Evolutionary conservation across 2,113 vertebrate genomes (phyloP).

Genomic region (Colaptes auratus): DNA sequence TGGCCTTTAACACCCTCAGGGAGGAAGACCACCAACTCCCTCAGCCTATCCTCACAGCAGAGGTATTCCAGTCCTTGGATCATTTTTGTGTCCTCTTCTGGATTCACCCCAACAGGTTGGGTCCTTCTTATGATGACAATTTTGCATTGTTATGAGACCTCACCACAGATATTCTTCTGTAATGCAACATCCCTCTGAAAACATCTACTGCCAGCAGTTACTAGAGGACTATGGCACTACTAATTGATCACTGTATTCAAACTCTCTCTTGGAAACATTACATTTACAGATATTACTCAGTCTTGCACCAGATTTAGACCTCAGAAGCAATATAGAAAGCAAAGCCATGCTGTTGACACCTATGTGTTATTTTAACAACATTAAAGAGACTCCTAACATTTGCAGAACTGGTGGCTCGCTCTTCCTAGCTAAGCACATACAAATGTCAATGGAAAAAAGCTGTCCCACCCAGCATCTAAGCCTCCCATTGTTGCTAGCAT

Average conservation of each 20-base stretch:
- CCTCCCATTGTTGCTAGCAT: background rate
- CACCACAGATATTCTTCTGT: background rate
- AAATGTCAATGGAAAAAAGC: rapidly evolving
- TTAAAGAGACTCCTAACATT: background rate
- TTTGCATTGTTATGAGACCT: background rate
- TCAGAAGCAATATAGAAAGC: background rate
- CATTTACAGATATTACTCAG: background rate
- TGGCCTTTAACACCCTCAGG: no score
- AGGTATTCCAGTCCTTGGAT: no score
- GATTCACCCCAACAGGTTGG: no score
- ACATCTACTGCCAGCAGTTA: background rate
- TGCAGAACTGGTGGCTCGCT: background rate
- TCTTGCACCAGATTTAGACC: background rate
- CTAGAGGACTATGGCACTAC: background rate
- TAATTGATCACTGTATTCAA: background rate
- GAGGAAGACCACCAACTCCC: no score
- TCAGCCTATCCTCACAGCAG: no score
- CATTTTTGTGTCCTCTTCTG: no score
- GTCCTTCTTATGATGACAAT: background rate
- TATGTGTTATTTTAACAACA: background rate
- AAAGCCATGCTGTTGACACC: background rate
- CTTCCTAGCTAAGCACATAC: background rate
- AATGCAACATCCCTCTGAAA: background rate
- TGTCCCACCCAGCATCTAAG: background rate
- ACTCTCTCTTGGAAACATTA: background rate